Base-by-base conservation (phyloP, 2,113 vertebrate genomes). In the Athene cunicularia region DNA sequence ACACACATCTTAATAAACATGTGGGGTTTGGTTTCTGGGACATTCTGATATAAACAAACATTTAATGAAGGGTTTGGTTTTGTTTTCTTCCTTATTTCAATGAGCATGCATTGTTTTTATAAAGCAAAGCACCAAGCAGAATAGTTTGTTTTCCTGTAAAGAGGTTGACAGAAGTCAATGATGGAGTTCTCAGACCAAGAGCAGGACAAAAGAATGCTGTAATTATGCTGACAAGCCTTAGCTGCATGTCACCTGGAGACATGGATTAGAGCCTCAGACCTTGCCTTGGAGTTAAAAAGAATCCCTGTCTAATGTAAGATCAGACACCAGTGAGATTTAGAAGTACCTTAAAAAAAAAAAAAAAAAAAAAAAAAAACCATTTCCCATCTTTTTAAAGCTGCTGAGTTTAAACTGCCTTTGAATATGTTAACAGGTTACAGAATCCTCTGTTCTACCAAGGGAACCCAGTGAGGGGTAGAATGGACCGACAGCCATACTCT, bases 1-100 rank as follows among this genome's bases (percentile, higher is more conserved):
- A 93, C 66, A 89, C 89, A 96, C 83, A 84, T 98, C 97, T 98
- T 97, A 95, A 97, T 98, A 97, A 98, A 96, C 33, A 50, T 1
- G 49, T 56, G 71, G 16, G 43, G 55, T 89, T 97, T 91, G 53
- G 79, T 88, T 97, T 93, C 91, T 93, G 80, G 55, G 56, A 90
- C 86, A 85, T 41, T 83, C 92, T 76, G 19, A 75, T 73, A 7
- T 27, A 81, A 91, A 92, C 4, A 13, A 96, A 86, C 59, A 58
- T 4, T 14, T 15, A 24, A 67, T 9, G 12, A 20, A n/a, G 14
- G 23, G 2, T 12, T 11, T 21, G 56, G 26, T 86, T 91, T 14
- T 63, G 67, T 79, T 9, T 94, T 88, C 56, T 86, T 68, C 11
- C 7, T 79, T 66, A 70, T 81, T 89, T 85, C 77, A 93, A 91